phyloP scores from a whole-genome alignment of 2,797 vertebrate species.

The Scolopax rusticola region DNA sequence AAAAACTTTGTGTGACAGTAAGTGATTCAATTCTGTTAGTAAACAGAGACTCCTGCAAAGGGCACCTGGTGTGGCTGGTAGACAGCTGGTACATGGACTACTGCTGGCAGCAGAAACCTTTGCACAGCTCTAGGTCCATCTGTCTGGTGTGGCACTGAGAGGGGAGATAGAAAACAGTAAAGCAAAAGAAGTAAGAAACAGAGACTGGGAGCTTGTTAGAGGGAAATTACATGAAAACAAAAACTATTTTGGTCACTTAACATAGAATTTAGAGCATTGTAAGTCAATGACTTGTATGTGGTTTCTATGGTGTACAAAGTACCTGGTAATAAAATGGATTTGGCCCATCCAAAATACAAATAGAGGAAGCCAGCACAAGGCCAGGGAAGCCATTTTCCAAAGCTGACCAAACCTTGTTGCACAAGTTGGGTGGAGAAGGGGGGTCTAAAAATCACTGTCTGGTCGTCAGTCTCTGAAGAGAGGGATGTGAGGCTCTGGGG shows the following conservation, averaged over 20 bases:
- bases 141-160: conserved; percentile 39
- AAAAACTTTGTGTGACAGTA: not conserved
- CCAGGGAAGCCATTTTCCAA: conserved; percentile 1
- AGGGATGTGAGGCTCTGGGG: not conserved
- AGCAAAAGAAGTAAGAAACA: conserved; percentile 4
- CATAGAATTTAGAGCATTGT: not conserved
- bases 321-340: not conserved
- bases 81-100: conserved; percentile 6
- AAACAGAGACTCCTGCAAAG: not conserved
- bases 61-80: not conserved
- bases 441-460: not conserved
- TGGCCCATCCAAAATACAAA: conserved; percentile 4
- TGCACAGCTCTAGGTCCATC: conserved; percentile 42
- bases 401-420: not conserved
- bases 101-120: not conserved
- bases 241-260: not conserved
- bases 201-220: not conserved
- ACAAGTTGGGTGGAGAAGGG: not conserved
- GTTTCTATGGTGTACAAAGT: not conserved
- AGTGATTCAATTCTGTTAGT: not conserved
- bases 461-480: conserved; percentile 1
- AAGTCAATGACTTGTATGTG: not conserved
- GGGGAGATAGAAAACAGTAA: not conserved
- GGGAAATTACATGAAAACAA: not conserved
- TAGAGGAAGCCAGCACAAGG: conserved; percentile 4